Evolutionary conservation across 2,113 vertebrate genomes (phyloP), one percentile per base, ranked within the genome.

Genomic region (Galemys pyrenaicus): DNA sequence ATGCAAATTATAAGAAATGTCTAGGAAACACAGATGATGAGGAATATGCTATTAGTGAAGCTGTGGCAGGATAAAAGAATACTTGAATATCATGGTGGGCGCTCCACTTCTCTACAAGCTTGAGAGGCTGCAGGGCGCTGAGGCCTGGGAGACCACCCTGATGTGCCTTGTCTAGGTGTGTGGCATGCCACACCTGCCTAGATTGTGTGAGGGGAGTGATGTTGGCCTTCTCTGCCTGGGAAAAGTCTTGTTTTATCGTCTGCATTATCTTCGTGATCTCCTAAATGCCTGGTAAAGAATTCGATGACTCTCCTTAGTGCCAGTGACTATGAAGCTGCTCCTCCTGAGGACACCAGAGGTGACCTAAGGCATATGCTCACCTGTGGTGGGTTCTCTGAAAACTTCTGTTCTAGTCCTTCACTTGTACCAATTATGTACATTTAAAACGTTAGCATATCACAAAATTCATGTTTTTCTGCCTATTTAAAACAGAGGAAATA

Each of bases 251-350:
- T 56, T 24, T 56, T 56, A 56, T 22, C 22, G 22, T n/a, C 39
- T 56, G 54, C 6, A 22, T 56, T 56, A 56, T 6, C 54, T 64
- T 75, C 32, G 13, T 17, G 6, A 60, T 87, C 22, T 65, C 77
- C 44, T 56, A 20, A 56, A 56, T 99, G 99, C 92, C 98, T 99
- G 96, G 99, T 99, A 1, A 99, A 99, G 98, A 99, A 99, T 85
- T 99, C 99, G 54, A 98, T 99, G 0, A 97, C 98, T 0, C 88
- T 99, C 86, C 99, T 99, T 83, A 99, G 99, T 37, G 99, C 99
- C 97, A 99, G 99, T 15, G 99, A 99, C 97, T 99, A 99, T 5
- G 99, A 99, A 97, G 99, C 99, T 28, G 99, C 99, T 0, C 99
- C 99, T 17, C 99, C 99, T 0, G 99, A 99, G 96, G 99, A 99